Evolutionary conservation across 2,113 vertebrate species (phyloP).

Genomic region (Sceloporus undulatus): DNA sequence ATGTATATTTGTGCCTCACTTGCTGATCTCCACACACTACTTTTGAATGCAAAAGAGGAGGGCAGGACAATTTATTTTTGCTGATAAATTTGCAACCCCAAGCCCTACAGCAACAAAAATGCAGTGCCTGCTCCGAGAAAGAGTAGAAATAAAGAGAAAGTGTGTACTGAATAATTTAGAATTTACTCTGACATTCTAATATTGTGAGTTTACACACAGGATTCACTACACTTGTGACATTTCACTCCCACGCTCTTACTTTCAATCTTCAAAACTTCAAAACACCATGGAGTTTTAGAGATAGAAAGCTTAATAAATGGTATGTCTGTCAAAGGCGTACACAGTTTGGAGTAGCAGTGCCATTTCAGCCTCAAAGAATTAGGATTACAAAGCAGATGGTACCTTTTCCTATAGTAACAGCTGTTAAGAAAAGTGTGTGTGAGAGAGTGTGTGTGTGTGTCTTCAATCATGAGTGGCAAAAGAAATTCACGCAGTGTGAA

Average conservation of each 20-base stretch:
- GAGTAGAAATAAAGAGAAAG: not conserved
- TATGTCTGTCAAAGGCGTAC: not conserved
- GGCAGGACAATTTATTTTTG: not conserved
- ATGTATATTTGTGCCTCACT: not conserved
- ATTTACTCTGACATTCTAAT: conserved; percentile 14
- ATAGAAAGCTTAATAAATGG: not conserved
- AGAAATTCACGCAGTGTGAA: not conserved
- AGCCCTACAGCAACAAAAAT: no score
- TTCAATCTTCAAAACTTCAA: conserved; percentile 11
- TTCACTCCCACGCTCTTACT: conserved; percentile 2
- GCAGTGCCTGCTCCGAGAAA: not conserved
- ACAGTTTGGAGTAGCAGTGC: not conserved
- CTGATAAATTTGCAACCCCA: no score
- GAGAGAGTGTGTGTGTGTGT: no score
- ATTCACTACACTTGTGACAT: not conserved
- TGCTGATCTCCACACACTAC: not conserved
- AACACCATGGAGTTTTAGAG: not conserved
- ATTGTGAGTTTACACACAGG: not conserved
- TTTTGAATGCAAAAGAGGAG: not conserved
- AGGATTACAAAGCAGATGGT: not conserved
- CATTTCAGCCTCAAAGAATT: not conserved
- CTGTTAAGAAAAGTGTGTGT: not conserved
- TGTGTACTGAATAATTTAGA: not conserved
- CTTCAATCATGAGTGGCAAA: not conserved
- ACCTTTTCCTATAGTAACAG: not conserved